Evolutionary conservation across 2,888 invertebrate species (phyloP), one percentile per base, ranked within the genome.

Genomic region (Microctonus aethiopoides): DNA sequence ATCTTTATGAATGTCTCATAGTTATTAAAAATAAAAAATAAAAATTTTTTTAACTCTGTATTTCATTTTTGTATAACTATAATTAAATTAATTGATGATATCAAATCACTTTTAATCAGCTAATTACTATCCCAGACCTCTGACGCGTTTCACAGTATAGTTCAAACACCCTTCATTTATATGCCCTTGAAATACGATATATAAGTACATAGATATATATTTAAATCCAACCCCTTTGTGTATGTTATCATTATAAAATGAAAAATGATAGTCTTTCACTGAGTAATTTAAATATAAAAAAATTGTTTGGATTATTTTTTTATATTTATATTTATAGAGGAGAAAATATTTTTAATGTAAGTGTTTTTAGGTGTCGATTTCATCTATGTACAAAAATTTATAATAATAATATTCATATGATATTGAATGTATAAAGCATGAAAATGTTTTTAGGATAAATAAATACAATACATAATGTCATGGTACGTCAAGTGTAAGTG

Each of bases 51-150:
- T 57, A 2, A 10, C 3, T 29, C 0, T 59, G 1, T 34, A 22
- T 20, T 10, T 22, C 20, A 1, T 32, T 6, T 36, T 59, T 11
- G 36, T 34, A 59, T 34, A 29, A 59, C 20, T 34, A 11, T 32
- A 34, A 59, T 59, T 59, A 34, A 59, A 34, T 59, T 59, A 59
- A 59, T 59, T n/a, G 10, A 59, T 34, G 32, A 20, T 59, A 34
- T n/a, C 16, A 59, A 34, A 59, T 32, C 7, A 59, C 34, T 20
- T 59, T 32, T 32, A 32, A 59, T 59, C 34, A 59, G 36, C 34
- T 59, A 59, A 59, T 52, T 24, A 22, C 22, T 24, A 24, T 24
- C 22, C 13, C 52, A 11, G 52, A 39, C n/a, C 39, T n/a, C n/a
- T 39, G 39, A n/a, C n/a, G n/a, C n/a, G 5, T 39, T 39, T 39